Conservation (phyloP, 92 coral and sea anemone species). For the Paramuricea clavata region DNA sequence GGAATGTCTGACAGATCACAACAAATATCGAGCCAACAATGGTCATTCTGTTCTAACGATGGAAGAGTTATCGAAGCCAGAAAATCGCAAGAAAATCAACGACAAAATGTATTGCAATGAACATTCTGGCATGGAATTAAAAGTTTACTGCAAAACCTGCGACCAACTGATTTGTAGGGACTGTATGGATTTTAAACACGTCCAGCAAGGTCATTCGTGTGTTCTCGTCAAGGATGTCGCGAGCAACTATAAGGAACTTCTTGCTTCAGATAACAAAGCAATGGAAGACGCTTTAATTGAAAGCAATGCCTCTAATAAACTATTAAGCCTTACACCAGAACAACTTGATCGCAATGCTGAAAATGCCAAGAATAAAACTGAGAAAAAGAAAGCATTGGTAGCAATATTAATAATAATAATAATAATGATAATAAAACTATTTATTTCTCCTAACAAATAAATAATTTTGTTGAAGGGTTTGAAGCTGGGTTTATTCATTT, state of each 20-base stretch:
- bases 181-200: slow-evolving; percentile 19
- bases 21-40: background rate
- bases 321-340: background rate
- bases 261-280: background rate
- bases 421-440: too few species aligned
- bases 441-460: too few species aligned
- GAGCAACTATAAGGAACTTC: background rate
- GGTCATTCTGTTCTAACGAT: slow-evolving; percentile 4
- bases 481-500: too few species aligned
- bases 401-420: too few species aligned
- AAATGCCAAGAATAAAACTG: background rate
- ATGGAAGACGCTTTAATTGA: slow-evolving; percentile 1
- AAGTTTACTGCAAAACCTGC: slow-evolving; percentile 24
- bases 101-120: slow-evolving; percentile 15
- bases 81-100: slow-evolving; percentile 3
- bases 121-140: background rate
- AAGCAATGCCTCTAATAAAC: background rate
- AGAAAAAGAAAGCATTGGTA: too few species aligned
- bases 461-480: too few species aligned
- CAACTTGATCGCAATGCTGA: background rate
- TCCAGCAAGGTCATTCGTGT: background rate
- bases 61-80: slow-evolving; percentile 22
- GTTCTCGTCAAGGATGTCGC: slow-evolving; percentile 2
- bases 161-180: slow-evolving; percentile 12
- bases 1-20: background rate